phyloP scores from a whole-genome alignment of 2,113 vertebrate genomes.

The Sclerurus mexicanus region DNA sequence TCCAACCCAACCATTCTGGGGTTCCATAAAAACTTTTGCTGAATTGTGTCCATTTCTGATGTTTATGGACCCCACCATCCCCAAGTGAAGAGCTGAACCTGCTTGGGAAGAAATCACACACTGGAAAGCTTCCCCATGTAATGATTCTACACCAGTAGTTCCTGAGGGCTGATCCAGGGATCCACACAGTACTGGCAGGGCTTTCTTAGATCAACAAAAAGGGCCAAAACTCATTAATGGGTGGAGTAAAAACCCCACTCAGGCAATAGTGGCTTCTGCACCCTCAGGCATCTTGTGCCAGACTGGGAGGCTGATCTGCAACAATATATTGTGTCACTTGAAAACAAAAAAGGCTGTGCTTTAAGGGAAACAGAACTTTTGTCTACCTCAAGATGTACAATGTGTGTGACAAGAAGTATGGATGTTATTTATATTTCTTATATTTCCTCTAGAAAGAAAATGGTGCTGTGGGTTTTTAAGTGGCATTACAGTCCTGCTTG shows the following conservation, averaged over 20 bases:
- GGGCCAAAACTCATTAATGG: background rate
- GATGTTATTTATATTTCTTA: slow-evolving; percentile 81
- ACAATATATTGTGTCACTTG: background rate
- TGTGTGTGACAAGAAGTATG: slow-evolving; percentile 67
- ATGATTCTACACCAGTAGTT: background rate
- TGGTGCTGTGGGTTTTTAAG: slow-evolving; percentile 1
- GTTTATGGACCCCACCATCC: background rate
- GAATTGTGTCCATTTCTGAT: background rate
- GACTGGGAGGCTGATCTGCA: background rate
- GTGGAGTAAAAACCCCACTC: background rate
- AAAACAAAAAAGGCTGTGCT: background rate
- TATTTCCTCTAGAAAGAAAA: slow-evolving; percentile 15
- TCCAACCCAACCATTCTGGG: background rate
- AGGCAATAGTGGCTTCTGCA: background rate
- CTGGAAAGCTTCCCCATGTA: background rate
- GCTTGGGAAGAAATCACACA: background rate
- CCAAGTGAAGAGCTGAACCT: background rate
- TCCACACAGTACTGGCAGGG: background rate
- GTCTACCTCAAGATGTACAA: slow-evolving; percentile 87
- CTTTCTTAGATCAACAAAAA: background rate
- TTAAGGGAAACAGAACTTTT: slow-evolving; percentile 66
- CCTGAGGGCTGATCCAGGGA: background rate
- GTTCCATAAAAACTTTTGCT: background rate
- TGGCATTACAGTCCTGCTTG: background rate
- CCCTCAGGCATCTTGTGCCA: background rate